Conservation (phyloP, 2,797 vertebrate genomes). For the Anguilla obscura region DNA sequence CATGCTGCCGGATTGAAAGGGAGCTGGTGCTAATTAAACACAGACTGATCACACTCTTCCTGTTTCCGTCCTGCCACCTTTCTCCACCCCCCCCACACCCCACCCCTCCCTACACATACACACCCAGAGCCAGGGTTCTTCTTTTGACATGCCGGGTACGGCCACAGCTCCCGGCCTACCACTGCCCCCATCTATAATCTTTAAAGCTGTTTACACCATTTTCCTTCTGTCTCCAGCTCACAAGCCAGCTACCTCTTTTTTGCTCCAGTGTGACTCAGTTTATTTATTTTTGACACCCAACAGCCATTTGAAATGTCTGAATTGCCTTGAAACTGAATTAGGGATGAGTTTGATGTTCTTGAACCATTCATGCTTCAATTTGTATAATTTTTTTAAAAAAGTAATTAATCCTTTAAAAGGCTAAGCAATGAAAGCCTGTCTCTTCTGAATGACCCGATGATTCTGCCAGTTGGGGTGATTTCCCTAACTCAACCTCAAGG, state of each 20-base stretch:
- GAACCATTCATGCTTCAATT: slow-evolving; percentile 1
- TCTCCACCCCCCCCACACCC: slow-evolving; percentile 15
- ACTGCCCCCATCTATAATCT: slow-evolving; percentile 16
- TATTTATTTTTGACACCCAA: neutral
- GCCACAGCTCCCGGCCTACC: neutral
- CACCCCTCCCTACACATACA: neutral
- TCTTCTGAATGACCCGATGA: slow-evolving; percentile 16
- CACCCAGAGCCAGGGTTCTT: slow-evolving; percentile 12
- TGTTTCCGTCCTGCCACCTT: slow-evolving; percentile 67
- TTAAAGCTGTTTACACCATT: neutral
- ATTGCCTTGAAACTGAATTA: neutral
- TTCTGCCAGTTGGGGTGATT: slow-evolving; percentile 6
- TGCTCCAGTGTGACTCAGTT: neutral
- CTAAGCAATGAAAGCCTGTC: slow-evolving; percentile 6
- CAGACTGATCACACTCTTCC: slow-evolving; percentile 81
- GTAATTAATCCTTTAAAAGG: slow-evolving; percentile 1
- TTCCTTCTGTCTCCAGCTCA: neutral
- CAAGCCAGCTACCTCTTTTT: neutral
- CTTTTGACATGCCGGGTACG: neutral
- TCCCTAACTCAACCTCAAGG: neutral
- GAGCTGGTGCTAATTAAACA: slow-evolving; percentile 90
- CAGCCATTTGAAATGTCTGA: neutral
- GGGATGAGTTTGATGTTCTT: neutral
- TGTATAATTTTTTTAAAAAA: neutral
- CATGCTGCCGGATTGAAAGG: slow-evolving; percentile 82